Conservation (phyloP, 1,140 invertebrate species). For the Caenorhabditis briggsae region DNA sequence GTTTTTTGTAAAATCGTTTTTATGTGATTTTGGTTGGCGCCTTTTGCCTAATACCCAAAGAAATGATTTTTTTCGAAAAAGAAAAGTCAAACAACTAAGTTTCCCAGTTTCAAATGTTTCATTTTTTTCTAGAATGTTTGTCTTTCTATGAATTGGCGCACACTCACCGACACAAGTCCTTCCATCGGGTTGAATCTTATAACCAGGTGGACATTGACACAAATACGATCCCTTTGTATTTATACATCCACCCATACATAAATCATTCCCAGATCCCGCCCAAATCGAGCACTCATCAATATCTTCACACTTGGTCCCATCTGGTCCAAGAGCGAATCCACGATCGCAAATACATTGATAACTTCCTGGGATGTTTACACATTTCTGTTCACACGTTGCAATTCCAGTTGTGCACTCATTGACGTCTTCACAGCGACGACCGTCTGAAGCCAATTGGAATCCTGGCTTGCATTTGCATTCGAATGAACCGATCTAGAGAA, state of each 20-base stretch:
- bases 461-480: constrained; percentile 73
- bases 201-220: constrained; percentile 80
- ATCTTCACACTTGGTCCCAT: constrained; percentile 78
- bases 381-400: constrained; percentile 75
- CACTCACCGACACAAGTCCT: constrained; percentile 78
- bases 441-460: constrained; percentile 70
- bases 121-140: too few relatives aligned
- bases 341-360: constrained; percentile 79
- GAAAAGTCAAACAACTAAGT: neutral
- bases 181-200: constrained; percentile 79
- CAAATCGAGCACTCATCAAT: constrained; percentile 78
- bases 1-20: too few relatives aligned
- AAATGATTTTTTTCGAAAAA: too few relatives aligned
- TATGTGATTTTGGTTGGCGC: too few relatives aligned
- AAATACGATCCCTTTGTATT: constrained; percentile 78
- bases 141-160: neutral
- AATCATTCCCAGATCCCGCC: constrained; percentile 78
- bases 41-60: too few relatives aligned
- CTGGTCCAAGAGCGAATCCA: constrained; percentile 79
- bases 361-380: constrained; percentile 79
- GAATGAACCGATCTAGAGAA: constrained; percentile 73
- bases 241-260: constrained; percentile 80
- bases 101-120: too few relatives aligned
- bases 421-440: constrained; percentile 75
- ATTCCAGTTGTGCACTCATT: constrained; percentile 77